Evolutionary conservation across 2,113 vertebrate species (phyloP).

Genomic region (Rhea americana): DNA sequence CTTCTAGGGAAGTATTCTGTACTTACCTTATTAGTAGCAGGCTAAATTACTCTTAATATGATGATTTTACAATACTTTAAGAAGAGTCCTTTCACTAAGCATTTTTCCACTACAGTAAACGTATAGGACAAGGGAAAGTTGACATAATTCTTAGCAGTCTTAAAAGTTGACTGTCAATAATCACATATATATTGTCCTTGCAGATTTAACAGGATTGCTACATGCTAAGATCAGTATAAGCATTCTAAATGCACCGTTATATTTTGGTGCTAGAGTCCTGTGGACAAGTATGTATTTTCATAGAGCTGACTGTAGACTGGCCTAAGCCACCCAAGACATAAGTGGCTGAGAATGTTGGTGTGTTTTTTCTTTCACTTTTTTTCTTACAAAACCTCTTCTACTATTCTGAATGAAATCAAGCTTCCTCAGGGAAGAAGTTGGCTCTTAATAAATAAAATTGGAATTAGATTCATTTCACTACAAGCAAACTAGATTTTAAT

Average conservation of each 20-base stretch:
- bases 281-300: neutral
- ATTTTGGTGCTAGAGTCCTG: neutral
- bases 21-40: slow-evolving; percentile 23
- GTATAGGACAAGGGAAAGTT: neutral
- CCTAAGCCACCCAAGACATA: neutral
- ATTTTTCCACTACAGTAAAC: neutral
- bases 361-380: neutral
- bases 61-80: slow-evolving; percentile 29
- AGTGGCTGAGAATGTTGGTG: neutral
- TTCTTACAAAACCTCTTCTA: neutral
- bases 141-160: neutral
- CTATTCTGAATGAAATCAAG: neutral
- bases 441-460: neutral
- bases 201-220: neutral
- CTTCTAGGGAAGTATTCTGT: slow-evolving; percentile 48
- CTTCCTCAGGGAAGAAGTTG: neutral
- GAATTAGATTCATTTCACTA: neutral
- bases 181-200: neutral
- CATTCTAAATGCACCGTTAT: neutral
- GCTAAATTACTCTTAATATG: slow-evolving; percentile 26
- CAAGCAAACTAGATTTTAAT: neutral
- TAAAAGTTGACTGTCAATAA: neutral
- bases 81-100: neutral
- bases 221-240: neutral
- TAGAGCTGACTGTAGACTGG: neutral